Percentiles rank a stretch among this genome's conserved stretches.
phyloP scores from a whole-genome alignment of 2,113 vertebrate species.

The Aramus guarauna region DNA sequence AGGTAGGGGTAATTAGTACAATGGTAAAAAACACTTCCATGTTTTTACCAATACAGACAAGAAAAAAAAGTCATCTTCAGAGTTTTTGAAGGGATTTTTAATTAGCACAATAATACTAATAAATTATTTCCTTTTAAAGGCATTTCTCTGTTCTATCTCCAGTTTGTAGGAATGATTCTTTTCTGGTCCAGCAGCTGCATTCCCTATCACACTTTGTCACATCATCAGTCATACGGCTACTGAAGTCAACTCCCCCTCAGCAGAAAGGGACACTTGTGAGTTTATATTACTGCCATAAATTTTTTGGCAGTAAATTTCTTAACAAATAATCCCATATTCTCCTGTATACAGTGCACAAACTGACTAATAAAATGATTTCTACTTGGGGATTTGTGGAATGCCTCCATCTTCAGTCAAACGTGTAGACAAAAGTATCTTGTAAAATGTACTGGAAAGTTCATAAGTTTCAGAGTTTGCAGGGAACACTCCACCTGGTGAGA shows the following conservation, averaged over 20 bases:
- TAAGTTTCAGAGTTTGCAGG: conserved; percentile 49
- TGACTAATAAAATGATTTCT: conserved; percentile 75
- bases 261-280: conserved; percentile 75
- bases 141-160: conserved; percentile 59
- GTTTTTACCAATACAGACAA: not conserved
- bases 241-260: conserved; percentile 70
- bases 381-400: conserved; percentile 74
- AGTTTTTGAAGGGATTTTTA: not conserved
- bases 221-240: conserved; percentile 86
- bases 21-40: not conserved
- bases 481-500: conserved; percentile 65
- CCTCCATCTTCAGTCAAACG: conserved; percentile 67
- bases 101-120: not conserved
- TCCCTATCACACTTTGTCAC: conserved; percentile 81
- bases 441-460: conserved; percentile 63
- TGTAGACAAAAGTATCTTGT: conserved; percentile 50
- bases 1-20: not conserved
- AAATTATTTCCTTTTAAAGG: conserved; percentile 31
- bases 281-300: conserved; percentile 90
- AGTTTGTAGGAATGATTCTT: conserved; percentile 45
- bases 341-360: conserved; percentile 69
- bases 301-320: conserved; percentile 79
- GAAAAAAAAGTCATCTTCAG: not conserved
- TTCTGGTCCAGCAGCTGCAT: conserved; percentile 77
- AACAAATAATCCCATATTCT: conserved; percentile 79